Percentiles rank a stretch among this genome's conserved stretches.
These are phyloP conservation scores for Cistogaster globosa DNA, from an alignment of 2,888 invertebrate genomes.

Conservation along the genomic window DNA sequence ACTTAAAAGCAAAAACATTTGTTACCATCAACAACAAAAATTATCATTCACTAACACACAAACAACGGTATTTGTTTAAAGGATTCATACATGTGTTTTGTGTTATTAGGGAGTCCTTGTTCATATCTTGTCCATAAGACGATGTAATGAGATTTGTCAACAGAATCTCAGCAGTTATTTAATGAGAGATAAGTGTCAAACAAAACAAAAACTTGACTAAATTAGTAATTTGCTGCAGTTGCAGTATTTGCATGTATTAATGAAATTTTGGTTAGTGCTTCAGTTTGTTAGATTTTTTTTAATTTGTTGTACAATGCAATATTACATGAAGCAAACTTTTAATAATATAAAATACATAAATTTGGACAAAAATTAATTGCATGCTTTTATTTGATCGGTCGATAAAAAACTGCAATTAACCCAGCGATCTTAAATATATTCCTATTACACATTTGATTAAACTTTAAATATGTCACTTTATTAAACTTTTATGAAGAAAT, in stretches of 20 bases:
- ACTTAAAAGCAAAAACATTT: constrained; percentile 72
- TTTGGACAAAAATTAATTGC: too few relatives aligned
- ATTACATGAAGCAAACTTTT: too few relatives aligned
- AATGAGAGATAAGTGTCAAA: constrained; percentile 70
- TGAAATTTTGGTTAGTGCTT: background rate
- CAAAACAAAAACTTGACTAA: constrained; percentile 56
- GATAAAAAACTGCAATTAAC: too few relatives aligned
- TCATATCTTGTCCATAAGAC: constrained; percentile 62
- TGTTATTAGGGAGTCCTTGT: constrained; percentile 35
- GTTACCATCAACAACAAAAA: constrained; percentile 48
- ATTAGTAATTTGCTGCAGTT: constrained; percentile 56
- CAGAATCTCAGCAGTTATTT: constrained; percentile 63
- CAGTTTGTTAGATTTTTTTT: too few relatives aligned
- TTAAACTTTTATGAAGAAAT: too few relatives aligned
- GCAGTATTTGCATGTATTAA: background rate
- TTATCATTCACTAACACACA: constrained; percentile 20
- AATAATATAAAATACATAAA: too few relatives aligned
- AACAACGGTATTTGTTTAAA: constrained; percentile 64
- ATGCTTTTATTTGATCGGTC: too few relatives aligned
- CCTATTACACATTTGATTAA: too few relatives aligned
- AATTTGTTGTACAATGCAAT: too few relatives aligned
- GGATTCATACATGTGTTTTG: constrained; percentile 52
- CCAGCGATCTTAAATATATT: too few relatives aligned
- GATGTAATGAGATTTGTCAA: constrained; percentile 70
- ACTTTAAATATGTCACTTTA: too few relatives aligned